phyloP scores from a whole-genome alignment of 2,113 vertebrate species.

The Sturnira hondurensis region DNA sequence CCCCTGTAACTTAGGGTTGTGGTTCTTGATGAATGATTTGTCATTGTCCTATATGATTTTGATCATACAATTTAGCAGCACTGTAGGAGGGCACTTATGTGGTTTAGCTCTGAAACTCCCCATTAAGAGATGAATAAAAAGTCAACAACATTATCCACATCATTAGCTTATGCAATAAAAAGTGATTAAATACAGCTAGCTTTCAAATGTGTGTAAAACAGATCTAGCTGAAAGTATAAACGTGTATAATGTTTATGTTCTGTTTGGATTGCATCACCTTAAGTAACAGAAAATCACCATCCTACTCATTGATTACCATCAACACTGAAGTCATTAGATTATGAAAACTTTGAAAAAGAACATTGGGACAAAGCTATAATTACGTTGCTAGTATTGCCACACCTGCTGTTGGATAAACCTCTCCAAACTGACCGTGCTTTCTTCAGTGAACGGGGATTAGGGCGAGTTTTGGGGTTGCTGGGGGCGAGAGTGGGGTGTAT shows the following conservation, averaged over 20 bases:
- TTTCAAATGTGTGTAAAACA: slow-evolving; percentile 56
- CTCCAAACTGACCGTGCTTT: neutral
- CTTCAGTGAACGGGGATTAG: neutral
- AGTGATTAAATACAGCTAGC: slow-evolving; percentile 60
- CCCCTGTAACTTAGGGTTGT: neutral
- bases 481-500: neutral
- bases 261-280: slow-evolving; percentile 49
- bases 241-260: slow-evolving; percentile 60
- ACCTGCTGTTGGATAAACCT: neutral
- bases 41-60: slow-evolving; percentile 31
- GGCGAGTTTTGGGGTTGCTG: neutral
- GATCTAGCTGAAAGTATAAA: slow-evolving; percentile 41
- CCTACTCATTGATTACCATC: slow-evolving; percentile 37
- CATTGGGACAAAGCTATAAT: neutral
- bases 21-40: slow-evolving; percentile 20
- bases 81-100: neutral
- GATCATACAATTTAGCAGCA: slow-evolving; percentile 31
- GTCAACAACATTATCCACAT: slow-evolving; percentile 64
- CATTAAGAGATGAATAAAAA: slow-evolving; percentile 66
- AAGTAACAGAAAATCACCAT: slow-evolving; percentile 51
- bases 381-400: neutral
- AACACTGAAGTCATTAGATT: slow-evolving; percentile 4
- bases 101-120: slow-evolving; percentile 44
- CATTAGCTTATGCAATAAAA: slow-evolving; percentile 71
- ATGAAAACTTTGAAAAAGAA: neutral